Evolutionary conservation across 2,113 vertebrate species (phyloP).

Genomic region (Hydrochoerus hydrochaeris): DNA sequence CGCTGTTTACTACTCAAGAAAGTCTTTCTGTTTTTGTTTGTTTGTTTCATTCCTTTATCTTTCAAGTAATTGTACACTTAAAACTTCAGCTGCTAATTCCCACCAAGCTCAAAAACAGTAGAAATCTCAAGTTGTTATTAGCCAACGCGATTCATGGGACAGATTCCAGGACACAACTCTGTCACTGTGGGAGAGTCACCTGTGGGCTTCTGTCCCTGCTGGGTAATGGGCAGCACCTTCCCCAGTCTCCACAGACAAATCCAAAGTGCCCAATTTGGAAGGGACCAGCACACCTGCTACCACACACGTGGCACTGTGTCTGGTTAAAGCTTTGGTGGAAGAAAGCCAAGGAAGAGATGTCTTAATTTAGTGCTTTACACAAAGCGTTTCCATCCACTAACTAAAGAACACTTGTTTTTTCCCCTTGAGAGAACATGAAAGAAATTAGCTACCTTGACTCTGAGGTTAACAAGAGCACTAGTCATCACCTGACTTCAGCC

Average conservation of each 20-base stretch:
- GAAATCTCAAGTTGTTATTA: conserved; percentile 63
- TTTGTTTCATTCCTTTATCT: neutral
- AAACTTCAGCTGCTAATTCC: conserved; percentile 65
- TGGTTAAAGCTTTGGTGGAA: neutral
- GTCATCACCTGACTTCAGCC: neutral
- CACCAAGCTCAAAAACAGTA: conserved; percentile 77
- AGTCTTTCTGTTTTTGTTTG: neutral
- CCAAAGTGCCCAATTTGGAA: neutral
- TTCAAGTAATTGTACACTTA: neutral
- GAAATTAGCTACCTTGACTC: neutral
- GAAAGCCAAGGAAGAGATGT: neutral
- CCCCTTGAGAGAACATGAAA: neutral
- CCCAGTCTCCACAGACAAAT: neutral
- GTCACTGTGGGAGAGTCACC: neutral
- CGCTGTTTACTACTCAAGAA: neutral
- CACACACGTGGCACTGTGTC: neutral
- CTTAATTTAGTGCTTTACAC: neutral
- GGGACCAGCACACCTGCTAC: accelerated
- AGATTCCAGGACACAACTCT: neutral
- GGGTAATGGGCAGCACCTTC: neutral
- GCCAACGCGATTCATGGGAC: neutral
- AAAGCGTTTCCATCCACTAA: neutral
- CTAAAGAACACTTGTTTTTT: conserved; percentile 23
- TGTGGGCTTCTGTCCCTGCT: neutral
- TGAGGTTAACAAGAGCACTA: neutral